phyloP scores from a whole-genome alignment of 37 sponge, comb jelly and placozoan species.

The Theonella swinhoei region DNA sequence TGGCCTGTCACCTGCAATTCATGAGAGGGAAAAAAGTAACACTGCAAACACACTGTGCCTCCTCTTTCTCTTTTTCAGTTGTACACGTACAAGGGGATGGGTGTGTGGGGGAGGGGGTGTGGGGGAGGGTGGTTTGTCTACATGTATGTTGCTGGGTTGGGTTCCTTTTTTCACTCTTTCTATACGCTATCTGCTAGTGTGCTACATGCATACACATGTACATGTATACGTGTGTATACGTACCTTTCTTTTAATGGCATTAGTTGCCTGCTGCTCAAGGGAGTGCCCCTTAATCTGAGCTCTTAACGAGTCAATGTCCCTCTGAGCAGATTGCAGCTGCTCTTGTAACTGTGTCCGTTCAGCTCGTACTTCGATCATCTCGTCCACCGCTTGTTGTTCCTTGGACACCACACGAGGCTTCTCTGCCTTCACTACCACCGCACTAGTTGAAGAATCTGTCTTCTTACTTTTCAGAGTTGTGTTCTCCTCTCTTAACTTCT shows the following conservation, averaged over 20 bases:
- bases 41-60: too few species aligned
- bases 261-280: neutral
- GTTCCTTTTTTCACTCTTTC: too few species aligned
- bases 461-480: conserved; percentile 4
- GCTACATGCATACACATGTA: too few species aligned
- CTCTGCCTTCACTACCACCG: neutral
- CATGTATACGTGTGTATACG: neutral
- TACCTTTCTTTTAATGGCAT: neutral
- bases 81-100: too few species aligned
- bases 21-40: neutral
- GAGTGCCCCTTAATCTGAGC: conserved; percentile 16
- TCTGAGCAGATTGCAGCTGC: conserved; percentile 16
- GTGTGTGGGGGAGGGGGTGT: too few species aligned
- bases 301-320: conserved; percentile 34
- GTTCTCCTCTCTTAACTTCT: conserved; percentile 51
- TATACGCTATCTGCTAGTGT: too few species aligned
- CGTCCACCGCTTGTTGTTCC: conserved; percentile 22
- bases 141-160: too few species aligned
- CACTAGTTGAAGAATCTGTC: neutral
- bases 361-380: conserved; percentile 22
- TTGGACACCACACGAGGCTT: neutral
- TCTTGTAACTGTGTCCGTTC: conserved; percentile 29
- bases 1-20: neutral
- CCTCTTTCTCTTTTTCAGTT: too few species aligned
- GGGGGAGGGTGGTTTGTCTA: too few species aligned